Base-by-base conservation (phyloP, 2,797 vertebrate genomes). In the Poeciliopsis gracilis region DNA sequence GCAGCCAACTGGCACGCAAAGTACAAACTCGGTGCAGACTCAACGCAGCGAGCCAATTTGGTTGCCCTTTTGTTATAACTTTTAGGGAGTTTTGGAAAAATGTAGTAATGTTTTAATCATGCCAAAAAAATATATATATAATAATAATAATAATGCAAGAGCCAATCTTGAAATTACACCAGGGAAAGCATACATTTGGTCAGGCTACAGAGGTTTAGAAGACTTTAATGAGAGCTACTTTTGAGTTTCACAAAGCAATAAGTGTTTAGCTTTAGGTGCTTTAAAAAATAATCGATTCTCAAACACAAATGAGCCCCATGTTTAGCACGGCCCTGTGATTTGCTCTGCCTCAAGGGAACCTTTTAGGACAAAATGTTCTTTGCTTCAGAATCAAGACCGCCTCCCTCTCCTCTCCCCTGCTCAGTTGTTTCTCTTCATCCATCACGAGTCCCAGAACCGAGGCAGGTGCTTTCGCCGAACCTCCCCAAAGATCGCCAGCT, bases 381-480 rank as follows among this genome's bases (percentile, higher is more conserved):
- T 87, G 83, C 77, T 79, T 79, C 30, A 71, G 83, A 72, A 77
- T 87, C 63, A 81, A 82, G 73, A 55, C 12, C 1, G 23, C 77
- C 82, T 72, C 11, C 66, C 71, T 77, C 71, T 67, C 43, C 43
- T 46, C n/a, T 66, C 81, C 16, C 12, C 75, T 72, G 45, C 82
- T 86, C 84, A 80, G 77, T 91, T 86, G 84, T 88, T 88, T 73
- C 81, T 87, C 87, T 87, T 84, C 90, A 91, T 93, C 90, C 90
- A 89, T 93, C 88, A 91, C 20, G 79, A 85, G 81, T 77, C 83
- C 77, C 20, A 12, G 75, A 84, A 84, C 85, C 81, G 85, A 90
- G 80, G 86, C 91, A 92, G 91, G 90, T 92, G 92, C 86, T 91
- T 91, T 91, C 78, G 78, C 88, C 85, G 77, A 82, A 84, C 88